Evolutionary conservation across 2,888 invertebrate genomes (phyloP), one percentile per base, ranked within the genome.

Genomic region (Athalia cordata): DNA sequence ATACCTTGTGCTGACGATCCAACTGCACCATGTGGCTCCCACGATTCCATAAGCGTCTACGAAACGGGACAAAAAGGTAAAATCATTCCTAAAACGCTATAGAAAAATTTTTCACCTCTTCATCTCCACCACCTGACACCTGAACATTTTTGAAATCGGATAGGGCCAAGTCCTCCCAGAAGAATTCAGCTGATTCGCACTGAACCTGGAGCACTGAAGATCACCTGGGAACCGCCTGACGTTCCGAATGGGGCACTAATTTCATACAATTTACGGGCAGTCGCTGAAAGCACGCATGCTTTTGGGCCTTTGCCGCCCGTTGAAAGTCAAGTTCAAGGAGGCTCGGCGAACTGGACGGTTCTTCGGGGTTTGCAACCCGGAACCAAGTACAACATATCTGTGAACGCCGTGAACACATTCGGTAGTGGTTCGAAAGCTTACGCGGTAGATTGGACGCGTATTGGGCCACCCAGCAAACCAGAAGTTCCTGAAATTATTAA

Each of bases 341-440:
- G 88, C 77, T 79, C 79, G 52, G 86, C 90, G 0, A 89, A 87
- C 43, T 85, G 79, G 61, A 89, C 89, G 8, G 84, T 86, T 65
- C 80, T 92, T 5, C 89, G 90, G 77, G 89, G 89, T 50, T 88
- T 97, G 3, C 93, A 94, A 81, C 95, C 97, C 0, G 96, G 95
- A 0, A 94, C 95, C 0, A 91, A 91, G 78, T 97, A 97, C 87
- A 94, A 94, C 81, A 91, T 97, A 45, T 94, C 94, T 57, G 92
- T 97, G 1, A 91, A 92, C 47, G 95, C 96, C 0, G 91, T 92
- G 45, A 94, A 94, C 88, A 91, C 87, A 80, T 91, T 92, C 82
- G 93, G 92, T 11, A 90, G 90, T 79, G 95, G 96, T 13, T 92
- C 93, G 0, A 91, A 92, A 29, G 91, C 92, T 0, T 93, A 91